These are phyloP conservation scores for Egretta garzetta DNA, from an alignment of 2,113 vertebrate genomes.

Conservation along the genomic window DNA sequence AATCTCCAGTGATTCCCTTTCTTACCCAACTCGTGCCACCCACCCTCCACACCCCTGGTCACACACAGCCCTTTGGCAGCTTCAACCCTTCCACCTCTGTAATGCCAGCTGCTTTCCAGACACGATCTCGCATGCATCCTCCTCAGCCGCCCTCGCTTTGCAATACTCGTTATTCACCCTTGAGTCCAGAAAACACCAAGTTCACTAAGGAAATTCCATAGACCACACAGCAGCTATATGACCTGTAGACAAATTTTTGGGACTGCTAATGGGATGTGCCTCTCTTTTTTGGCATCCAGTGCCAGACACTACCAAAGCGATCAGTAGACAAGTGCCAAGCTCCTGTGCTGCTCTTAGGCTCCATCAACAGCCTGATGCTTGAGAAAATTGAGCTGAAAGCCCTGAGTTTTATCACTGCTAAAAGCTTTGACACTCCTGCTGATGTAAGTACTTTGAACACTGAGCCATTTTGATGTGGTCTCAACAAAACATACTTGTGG, in stretches of 20 bases:
- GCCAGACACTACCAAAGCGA: not conserved
- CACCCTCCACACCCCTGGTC: not conserved
- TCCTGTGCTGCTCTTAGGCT: slow-evolving; percentile 4
- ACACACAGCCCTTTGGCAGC: not conserved
- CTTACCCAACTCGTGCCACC: not conserved
- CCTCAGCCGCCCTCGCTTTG: not conserved
- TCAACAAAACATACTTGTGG: slow-evolving; percentile 49
- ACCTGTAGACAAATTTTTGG: not conserved
- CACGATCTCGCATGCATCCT: not conserved
- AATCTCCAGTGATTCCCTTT: not conserved
- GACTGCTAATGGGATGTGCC: not conserved
- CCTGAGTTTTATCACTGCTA: not conserved
- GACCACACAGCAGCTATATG: not conserved
- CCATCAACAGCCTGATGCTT: not conserved
- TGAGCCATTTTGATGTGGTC: slow-evolving; percentile 55
- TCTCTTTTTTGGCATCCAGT: not conserved
- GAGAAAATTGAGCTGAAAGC: not conserved
- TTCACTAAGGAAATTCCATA: not conserved
- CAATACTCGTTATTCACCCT: not conserved
- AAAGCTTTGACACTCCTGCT: not conserved
- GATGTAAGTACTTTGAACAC: not conserved
- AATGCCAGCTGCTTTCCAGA: slow-evolving; percentile 35
- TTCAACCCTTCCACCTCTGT: not conserved
- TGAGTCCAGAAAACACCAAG: not conserved
- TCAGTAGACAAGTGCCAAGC: not conserved